Percentiles rank a stretch among this genome's conserved stretches.
phyloP scores from a whole-genome alignment of 2,113 vertebrate genomes.

The Thalassoma bifasciatum region DNA sequence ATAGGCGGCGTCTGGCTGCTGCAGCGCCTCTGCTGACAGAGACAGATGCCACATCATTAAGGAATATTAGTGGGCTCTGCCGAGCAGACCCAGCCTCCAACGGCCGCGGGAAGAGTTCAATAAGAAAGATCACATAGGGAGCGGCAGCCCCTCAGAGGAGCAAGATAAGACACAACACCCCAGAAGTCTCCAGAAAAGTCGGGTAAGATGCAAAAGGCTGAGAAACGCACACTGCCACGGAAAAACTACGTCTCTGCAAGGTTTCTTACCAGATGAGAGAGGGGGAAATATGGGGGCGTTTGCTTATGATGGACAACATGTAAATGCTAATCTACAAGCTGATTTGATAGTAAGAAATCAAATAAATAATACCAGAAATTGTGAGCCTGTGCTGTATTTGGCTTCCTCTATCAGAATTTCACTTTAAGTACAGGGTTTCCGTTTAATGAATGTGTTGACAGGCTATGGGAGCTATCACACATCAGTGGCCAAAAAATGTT shows the following conservation, averaged over 20 bases:
- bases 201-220: constrained; percentile 28
- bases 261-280: constrained; percentile 28
- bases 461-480: not conserved
- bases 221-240: constrained; percentile 26
- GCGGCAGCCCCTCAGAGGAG: constrained; percentile 52
- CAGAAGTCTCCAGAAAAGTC: constrained; percentile 55
- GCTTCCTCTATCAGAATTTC: constrained; percentile 5
- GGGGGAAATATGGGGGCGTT: constrained; percentile 11
- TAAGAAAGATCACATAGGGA: constrained; percentile 72
- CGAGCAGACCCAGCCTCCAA: constrained; percentile 73
- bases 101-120: constrained; percentile 79
- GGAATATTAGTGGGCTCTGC: constrained; percentile 85
- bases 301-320: too few relatives aligned
- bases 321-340: constrained; percentile 36
- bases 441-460: not conserved
- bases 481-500: not conserved
- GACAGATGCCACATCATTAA: constrained; percentile 85
- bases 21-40: constrained; percentile 77
- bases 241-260: constrained; percentile 32
- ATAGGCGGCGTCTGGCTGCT: constrained; percentile 68
- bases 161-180: constrained; percentile 67
- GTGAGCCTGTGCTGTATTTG: not conserved
- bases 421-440: not conserved
- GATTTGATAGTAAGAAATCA: constrained; percentile 22
- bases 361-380: constrained; percentile 3